Base-by-base conservation (phyloP, 2,113 vertebrate species). In the Pipa parva region DNA sequence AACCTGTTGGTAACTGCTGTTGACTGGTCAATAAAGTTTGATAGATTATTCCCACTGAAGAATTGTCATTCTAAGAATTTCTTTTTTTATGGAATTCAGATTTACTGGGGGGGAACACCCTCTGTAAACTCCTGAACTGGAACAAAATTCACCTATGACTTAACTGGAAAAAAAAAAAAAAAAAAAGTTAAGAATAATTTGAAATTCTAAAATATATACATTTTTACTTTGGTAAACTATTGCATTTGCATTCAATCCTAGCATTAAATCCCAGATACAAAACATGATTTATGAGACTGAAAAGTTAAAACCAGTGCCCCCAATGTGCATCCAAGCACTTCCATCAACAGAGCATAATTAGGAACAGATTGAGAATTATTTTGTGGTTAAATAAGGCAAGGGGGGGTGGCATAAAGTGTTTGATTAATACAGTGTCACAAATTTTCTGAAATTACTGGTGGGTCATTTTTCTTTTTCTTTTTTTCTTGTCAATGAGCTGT, bases 271-370 rank as follows among this genome's bases (percentile, higher is more conserved):
- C 25, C 15, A 25, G 42, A 49, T 50, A 29, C 55, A 25, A 37
- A 22, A 50, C 55, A 59, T 59, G 64, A 59, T 67, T 59, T 36
- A 59, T 49, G 39, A 67, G 42, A 48, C 39, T 29, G n/a, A 25
- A 59, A 67, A 67, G 15, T n/a, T 49, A 50, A 46, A 7, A 59
- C 15, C 54, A 15, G 20, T 59, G 46, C 42, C 42, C n/a, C 28
- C 13, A 57, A 33, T 29, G 63, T 22, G 63, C 25, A 56, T 56
- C 25, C 15, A n/a, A 18, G 25, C 45, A 50, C 10, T 31, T 56
- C 55, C 42, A 50, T 59, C 42, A 59, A 50, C 64, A 9, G 11
- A 20, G 64, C 29, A 26, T 59, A 59, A 67, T 67, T 67, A 67
- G 7, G 55, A 67, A 59, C 55, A 67, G 42, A 24, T 50, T 59